Conservation (phyloP, 2,888 invertebrate species). For the Agrilus cyanescens region DNA sequence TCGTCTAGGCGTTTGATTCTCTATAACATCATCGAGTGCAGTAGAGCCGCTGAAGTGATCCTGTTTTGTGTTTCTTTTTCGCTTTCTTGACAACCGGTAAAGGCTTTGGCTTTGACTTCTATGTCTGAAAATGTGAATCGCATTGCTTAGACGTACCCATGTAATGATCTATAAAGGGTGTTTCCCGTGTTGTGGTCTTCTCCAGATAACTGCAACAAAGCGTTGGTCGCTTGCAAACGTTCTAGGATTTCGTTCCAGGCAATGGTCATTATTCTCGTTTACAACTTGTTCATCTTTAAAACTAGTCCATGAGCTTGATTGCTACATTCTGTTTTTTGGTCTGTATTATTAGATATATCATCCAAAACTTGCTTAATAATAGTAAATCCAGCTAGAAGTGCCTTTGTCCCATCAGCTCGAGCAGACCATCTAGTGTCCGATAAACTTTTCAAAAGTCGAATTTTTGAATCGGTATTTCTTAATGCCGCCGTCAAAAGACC, state of each 20-base stretch:
- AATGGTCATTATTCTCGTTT: slow-evolving; percentile 11
- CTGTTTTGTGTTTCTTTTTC: slow-evolving; percentile 2
- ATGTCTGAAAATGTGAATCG: neutral
- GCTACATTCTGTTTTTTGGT: slow-evolving; percentile 9
- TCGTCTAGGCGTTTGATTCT: slow-evolving; percentile 10
- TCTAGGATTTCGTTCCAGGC: slow-evolving; percentile 12
- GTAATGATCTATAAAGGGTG: slow-evolving; percentile 14
- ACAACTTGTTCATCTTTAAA: slow-evolving; percentile 17
- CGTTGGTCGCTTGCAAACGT: slow-evolving; percentile 15
- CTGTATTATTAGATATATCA: too few species aligned
- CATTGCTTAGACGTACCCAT: slow-evolving; percentile 13
- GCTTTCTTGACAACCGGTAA: too few species aligned
- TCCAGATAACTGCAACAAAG: slow-evolving; percentile 15
- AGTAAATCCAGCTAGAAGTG: too few species aligned
- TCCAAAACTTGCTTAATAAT: too few species aligned
- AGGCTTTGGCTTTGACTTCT: too few species aligned
- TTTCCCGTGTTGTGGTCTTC: slow-evolving; percentile 15
- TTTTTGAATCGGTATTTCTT: too few species aligned
- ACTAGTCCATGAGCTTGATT: slow-evolving; percentile 15
- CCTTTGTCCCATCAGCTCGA: too few species aligned
- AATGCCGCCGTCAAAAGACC: too few species aligned
- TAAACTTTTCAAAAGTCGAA: too few species aligned
- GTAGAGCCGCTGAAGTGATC: slow-evolving; percentile 1
- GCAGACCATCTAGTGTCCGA: too few species aligned
- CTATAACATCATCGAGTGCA: slow-evolving; percentile 4